phyloP scores from a whole-genome alignment of 2,113 vertebrate genomes.

The Odocoileus hemionus region DNA sequence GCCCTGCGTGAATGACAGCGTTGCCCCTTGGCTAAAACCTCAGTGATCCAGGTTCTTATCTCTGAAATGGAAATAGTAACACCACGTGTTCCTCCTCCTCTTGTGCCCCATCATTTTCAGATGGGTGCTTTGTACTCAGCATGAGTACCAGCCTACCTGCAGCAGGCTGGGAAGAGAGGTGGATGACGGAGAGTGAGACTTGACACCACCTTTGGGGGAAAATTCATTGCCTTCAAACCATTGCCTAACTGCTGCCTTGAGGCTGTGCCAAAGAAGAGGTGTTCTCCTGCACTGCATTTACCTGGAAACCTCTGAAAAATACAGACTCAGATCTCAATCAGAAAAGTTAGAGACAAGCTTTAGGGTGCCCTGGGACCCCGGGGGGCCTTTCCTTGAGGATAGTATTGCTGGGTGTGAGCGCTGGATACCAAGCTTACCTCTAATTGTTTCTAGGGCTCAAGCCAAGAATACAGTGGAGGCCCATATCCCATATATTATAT shows the following conservation, averaged over 20 bases:
- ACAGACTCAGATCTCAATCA: not conserved
- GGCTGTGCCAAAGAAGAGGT: not conserved
- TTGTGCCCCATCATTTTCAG: no score
- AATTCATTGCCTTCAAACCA: not conserved
- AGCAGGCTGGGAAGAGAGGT: not conserved
- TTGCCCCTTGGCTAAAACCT: not conserved
- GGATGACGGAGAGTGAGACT: not conserved
- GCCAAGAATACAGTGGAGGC: not conserved
- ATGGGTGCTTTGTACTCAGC: not conserved
- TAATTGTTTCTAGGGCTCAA: not conserved
- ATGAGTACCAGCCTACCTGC: not conserved
- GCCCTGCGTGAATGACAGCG: accelerated
- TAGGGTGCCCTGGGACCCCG: not conserved
- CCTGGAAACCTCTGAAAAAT: not conserved
- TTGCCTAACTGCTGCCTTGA: not conserved
- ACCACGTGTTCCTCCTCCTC: not conserved
- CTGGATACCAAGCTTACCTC: not conserved
- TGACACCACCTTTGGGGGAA: not conserved
- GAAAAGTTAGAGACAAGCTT: not conserved
- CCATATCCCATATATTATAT: not conserved
- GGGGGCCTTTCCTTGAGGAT: not conserved
- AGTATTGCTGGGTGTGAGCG: not conserved
- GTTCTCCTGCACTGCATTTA: not conserved
- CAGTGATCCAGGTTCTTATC: not conserved
- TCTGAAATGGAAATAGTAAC: not conserved